Percentiles rank a stretch among this genome's conserved stretches.
These are phyloP conservation scores for Hyppa rectilinea DNA, from an alignment of 2,888 invertebrate genomes.

Conservation along the genomic window DNA sequence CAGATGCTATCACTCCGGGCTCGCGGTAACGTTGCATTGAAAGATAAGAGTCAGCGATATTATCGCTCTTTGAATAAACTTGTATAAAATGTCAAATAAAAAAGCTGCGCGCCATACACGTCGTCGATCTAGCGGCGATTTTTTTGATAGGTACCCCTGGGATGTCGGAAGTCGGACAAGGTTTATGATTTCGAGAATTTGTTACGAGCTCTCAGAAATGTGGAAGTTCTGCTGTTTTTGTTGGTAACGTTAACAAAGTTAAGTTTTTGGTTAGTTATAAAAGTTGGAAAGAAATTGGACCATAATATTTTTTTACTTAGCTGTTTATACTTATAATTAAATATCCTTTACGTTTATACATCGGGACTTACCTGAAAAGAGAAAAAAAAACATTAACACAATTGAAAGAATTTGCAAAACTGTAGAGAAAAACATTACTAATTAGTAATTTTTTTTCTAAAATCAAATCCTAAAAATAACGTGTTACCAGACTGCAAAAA, in stretches of 20 bases:
- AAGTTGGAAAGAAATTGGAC: background rate
- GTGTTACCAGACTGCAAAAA: background rate
- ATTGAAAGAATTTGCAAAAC: background rate
- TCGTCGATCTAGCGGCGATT: conserved; percentile 83
- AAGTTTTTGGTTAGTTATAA: conserved; percentile 2
- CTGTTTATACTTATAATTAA: conserved; percentile 27
- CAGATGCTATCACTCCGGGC: conserved; percentile 88
- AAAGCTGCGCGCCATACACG: conserved; percentile 87
- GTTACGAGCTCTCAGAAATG: conserved; percentile 60
- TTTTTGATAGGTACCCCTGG: conserved; percentile 78
- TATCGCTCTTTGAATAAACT: conserved; percentile 91
- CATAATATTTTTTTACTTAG: background rate
- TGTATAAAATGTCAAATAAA: conserved; percentile 91
- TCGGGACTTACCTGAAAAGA: conserved; percentile 64
- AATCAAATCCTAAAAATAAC: background rate
- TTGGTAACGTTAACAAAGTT: conserved; percentile 7
- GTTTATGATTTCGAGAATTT: conserved; percentile 58
- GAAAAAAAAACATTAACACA: conserved; percentile 18
- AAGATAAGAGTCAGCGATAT: conserved; percentile 89
- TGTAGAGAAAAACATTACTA: background rate
- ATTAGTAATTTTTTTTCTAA: background rate
- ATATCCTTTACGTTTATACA: background rate
- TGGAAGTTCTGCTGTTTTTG: conserved; percentile 40
- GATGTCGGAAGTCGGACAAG: conserved; percentile 68
- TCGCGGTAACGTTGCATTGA: conserved; percentile 91